phyloP scores from a whole-genome alignment of 2,888 invertebrate genomes.

The Vannuccia rotundouncinata region DNA sequence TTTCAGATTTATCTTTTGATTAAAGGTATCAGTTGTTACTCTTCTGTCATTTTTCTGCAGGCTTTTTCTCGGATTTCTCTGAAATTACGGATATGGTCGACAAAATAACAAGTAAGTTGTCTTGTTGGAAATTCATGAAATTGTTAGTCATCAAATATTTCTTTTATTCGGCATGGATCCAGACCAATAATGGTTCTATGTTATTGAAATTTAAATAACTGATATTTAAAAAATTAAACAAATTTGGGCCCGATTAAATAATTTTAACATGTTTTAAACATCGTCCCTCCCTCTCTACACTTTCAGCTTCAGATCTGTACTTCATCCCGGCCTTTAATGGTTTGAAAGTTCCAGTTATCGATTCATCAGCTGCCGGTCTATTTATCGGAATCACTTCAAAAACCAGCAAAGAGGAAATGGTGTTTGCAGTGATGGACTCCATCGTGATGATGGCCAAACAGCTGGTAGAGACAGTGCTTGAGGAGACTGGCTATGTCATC shows the following conservation, averaged over 20 bases:
- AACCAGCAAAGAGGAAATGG: slow-evolving; percentile 24
- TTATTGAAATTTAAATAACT: too few relatives aligned
- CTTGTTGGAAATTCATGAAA: too few relatives aligned
- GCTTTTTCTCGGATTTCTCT: not conserved
- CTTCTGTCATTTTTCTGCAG: not conserved
- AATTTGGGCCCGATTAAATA: too few relatives aligned
- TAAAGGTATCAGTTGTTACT: too few relatives aligned
- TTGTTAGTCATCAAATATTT: too few relatives aligned
- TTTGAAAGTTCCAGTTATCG: slow-evolving; percentile 16
- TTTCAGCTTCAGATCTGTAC: not conserved
- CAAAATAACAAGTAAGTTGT: not conserved
- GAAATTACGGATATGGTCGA: not conserved
- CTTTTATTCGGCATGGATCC: too few relatives aligned
- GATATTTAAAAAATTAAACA: too few relatives aligned
- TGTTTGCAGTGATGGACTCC: slow-evolving; percentile 25
- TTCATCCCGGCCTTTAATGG: slow-evolving; percentile 29
- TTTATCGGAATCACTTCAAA: slow-evolving; percentile 8
- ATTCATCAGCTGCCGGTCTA: not conserved
- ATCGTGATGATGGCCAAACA: slow-evolving; percentile 20
- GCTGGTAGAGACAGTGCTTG: slow-evolving; percentile 13
- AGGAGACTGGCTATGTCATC: slow-evolving; percentile 25
- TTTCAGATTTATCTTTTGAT: not conserved
- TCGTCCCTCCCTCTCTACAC: too few relatives aligned
- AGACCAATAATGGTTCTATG: too few relatives aligned
- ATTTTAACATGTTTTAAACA: too few relatives aligned